Percentiles rank a stretch among this genome's conserved stretches.
Evolutionary conservation across 2,888 invertebrate species (phyloP).

Genomic region (Stenodema calcarata): DNA sequence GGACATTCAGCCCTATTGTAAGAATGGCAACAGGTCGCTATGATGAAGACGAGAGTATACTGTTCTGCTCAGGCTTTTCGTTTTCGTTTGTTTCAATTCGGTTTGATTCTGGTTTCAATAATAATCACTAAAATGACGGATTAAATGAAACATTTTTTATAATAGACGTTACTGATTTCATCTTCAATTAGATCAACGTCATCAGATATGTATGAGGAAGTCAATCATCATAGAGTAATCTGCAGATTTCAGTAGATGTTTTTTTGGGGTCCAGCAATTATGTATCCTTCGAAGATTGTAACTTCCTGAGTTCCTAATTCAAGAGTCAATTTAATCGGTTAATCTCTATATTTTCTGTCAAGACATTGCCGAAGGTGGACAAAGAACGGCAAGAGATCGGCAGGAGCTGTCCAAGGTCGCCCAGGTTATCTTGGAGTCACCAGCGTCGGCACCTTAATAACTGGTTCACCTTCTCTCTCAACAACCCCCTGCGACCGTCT

Average conservation of each 20-base stretch:
- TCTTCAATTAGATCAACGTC: no score
- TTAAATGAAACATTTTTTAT: no score
- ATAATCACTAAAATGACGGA: no score
- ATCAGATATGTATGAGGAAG: no score
- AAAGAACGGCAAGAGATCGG: neutral
- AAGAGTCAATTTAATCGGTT: neutral
- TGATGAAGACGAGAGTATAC: neutral
- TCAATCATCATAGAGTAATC: no score
- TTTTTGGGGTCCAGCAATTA: neutral
- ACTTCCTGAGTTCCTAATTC: neutral
- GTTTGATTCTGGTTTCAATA: no score
- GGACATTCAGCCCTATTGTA: neutral
- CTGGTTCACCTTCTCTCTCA: conserved; percentile 24
- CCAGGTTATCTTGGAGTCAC: neutral
- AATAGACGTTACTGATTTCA: no score
- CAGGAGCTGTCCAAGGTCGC: conserved; percentile 6
- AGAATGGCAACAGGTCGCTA: conserved; percentile 12
- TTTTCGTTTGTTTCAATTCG: no score
- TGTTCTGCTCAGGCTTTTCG: no score
- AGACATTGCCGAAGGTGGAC: neutral
- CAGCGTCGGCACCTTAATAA: neutral
- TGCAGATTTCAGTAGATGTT: neutral
- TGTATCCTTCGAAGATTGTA: neutral
- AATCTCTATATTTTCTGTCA: neutral
- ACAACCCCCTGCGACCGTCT: neutral